Evolutionary conservation across 2,113 vertebrate genomes (phyloP).

Genomic region (Falco punctatus): DNA sequence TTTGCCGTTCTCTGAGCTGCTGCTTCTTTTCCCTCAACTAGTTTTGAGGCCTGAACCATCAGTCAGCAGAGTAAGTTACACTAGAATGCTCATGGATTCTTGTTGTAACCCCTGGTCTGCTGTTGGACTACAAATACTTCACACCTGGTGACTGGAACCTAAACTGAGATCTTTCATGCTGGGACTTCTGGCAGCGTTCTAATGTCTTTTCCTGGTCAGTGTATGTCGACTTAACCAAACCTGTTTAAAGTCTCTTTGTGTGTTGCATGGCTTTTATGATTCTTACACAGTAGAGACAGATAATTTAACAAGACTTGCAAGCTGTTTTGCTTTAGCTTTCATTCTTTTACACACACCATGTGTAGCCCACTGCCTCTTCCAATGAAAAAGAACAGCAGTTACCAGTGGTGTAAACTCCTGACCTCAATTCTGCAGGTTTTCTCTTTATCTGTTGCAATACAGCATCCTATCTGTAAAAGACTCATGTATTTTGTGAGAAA

Average conservation of each 20-base stretch:
- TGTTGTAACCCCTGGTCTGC: not conserved
- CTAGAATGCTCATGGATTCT: not conserved
- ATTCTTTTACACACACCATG: not conserved
- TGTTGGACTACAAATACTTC: not conserved
- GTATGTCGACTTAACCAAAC: not conserved
- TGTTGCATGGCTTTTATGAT: not conserved
- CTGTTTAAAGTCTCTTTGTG: not conserved
- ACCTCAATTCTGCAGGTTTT: not conserved
- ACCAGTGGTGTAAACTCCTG: not conserved
- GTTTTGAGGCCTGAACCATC: not conserved
- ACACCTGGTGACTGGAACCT: not conserved
- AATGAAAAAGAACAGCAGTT: not conserved
- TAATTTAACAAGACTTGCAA: not conserved
- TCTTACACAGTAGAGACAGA: not conserved
- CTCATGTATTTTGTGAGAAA: not conserved
- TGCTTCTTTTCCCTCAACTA: not conserved
- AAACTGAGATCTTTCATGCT: not conserved
- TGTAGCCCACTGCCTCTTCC: not conserved
- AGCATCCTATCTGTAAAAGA: not conserved
- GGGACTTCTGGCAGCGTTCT: not conserved
- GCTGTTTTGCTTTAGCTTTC: slow-evolving; percentile 10
- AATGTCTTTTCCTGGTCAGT: no score
- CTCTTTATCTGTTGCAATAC: not conserved
- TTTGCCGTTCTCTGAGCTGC: not conserved
- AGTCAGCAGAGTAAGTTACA: not conserved